These are phyloP conservation scores for Argyrosomus japonicus DNA, from an alignment of 2,113 vertebrate species.

Conservation along the genomic window DNA sequence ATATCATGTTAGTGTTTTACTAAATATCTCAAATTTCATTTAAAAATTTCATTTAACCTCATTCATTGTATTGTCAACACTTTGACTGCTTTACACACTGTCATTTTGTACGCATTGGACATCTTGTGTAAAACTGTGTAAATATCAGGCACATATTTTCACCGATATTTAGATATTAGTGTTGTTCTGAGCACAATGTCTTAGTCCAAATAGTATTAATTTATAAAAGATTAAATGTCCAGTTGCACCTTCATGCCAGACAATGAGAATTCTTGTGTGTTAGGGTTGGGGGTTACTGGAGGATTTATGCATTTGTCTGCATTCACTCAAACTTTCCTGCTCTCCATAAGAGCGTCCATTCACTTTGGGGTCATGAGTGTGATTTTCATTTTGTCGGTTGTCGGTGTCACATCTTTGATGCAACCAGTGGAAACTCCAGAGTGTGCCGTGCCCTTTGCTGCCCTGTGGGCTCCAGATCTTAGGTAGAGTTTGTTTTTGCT, in stretches of 20 bases:
- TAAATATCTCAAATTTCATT: not conserved
- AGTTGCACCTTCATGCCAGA: not conserved
- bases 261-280: not conserved
- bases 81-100: not conserved
- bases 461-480: conserved; percentile 44
- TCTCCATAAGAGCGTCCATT: not conserved
- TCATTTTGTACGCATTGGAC: not conserved
- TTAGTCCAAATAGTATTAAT: too few relatives aligned
- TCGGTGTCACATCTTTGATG: conserved; percentile 44
- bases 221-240: too few relatives aligned
- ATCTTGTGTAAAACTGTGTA: not conserved
- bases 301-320: conserved; percentile 21
- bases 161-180: too few relatives aligned
- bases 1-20: not conserved
- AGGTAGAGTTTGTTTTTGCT: conserved; percentile 74
- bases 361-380: conserved; percentile 42
- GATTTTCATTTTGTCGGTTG: conserved; percentile 20
- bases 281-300: not conserved
- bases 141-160: too few relatives aligned
- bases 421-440: conserved; percentile 59
- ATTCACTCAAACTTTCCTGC: conserved; percentile 37
- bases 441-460: conserved; percentile 64
- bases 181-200: too few relatives aligned
- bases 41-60: not conserved
- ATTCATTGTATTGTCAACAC: not conserved